Percentiles rank a stretch among this genome's conserved stretches.
Evolutionary conservation across 2,797 vertebrate genomes (phyloP).

Genomic region (Microctenopoma stevenorrisi): DNA sequence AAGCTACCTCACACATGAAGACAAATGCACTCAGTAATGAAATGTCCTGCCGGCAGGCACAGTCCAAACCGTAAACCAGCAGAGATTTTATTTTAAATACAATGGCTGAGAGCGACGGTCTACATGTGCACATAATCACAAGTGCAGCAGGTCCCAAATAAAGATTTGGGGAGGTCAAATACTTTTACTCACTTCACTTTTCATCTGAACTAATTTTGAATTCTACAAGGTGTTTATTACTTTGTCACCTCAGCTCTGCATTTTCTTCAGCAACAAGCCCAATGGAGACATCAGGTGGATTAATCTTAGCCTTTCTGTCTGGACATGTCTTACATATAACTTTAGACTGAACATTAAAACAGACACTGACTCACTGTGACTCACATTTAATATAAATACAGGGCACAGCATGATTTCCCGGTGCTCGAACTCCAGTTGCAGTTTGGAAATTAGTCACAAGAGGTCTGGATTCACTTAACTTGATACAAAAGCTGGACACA

Average conservation of each 20-base stretch:
- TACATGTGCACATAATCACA: neutral
- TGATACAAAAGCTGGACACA: constrained; percentile 15
- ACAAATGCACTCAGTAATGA: neutral
- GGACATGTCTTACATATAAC: too few relatives aligned
- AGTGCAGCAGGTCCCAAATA: neutral
- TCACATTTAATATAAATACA: too few relatives aligned
- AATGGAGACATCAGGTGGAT: too few relatives aligned
- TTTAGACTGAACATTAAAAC: too few relatives aligned
- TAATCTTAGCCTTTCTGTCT: too few relatives aligned
- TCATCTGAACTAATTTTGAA: too few relatives aligned
- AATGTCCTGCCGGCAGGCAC: neutral
- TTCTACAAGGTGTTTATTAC: too few relatives aligned
- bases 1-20: neutral
- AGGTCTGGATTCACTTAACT: neutral
- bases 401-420: neutral
- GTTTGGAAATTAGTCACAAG: constrained; percentile 12
- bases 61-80: neutral
- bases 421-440: neutral
- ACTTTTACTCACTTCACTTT: neutral
- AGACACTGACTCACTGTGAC: too few relatives aligned
- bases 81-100: neutral
- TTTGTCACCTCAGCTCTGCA: too few relatives aligned
- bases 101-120: neutral
- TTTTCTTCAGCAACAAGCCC: too few relatives aligned
- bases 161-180: neutral